Evolutionary conservation across 2,888 invertebrate genomes (phyloP), one percentile per base, ranked within the genome.

Genomic region (Agriotes lineatus): DNA sequence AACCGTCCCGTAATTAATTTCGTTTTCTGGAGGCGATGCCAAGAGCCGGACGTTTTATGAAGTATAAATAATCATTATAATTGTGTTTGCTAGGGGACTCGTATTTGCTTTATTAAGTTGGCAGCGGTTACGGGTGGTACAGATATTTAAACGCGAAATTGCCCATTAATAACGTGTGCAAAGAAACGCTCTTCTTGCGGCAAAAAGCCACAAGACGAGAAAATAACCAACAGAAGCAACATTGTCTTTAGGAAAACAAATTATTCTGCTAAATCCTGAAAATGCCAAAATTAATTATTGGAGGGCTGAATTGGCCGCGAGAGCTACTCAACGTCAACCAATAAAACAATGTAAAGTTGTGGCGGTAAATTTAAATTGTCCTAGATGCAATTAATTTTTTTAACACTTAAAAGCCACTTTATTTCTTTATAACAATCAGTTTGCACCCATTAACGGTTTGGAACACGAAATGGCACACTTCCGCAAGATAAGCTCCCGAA

Each of bases 21-120:
- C 67, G 62, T 45, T 58, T 61, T 58, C 61, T 22, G 68, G 48
- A 69, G 50, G 54, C 61, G 45, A 68, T 70, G 70, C 70, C 70
- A 72, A 70, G 39, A 39, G 64, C 33, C 45, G 64, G 25, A 67
- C 66, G 60, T 67, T 73, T 74, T 74, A 73, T 69, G 72, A 62
- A 69, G 71, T 75, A 77, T 75, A 77, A 77, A 77, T 77, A 77
- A 76, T 75, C 63, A 59, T 72, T 69, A 73, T 77, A 77, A 77
- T 77, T 74, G 75, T 77, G 72, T 74, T 72, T 67, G 72, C 70
- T 61, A 71, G 60, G 61, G 54, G 54, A 68, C 30, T 67, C 50
- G 66, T 69, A 60, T 61, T 72, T 70, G 56, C 68, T 71, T 72
- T 74, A 74, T 77, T 77, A 67, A 69, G 70, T 75, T 77, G 75